These are phyloP conservation scores for Agapostemon virescens DNA, from an alignment of 2,888 invertebrate species.

Conservation along the genomic window DNA sequence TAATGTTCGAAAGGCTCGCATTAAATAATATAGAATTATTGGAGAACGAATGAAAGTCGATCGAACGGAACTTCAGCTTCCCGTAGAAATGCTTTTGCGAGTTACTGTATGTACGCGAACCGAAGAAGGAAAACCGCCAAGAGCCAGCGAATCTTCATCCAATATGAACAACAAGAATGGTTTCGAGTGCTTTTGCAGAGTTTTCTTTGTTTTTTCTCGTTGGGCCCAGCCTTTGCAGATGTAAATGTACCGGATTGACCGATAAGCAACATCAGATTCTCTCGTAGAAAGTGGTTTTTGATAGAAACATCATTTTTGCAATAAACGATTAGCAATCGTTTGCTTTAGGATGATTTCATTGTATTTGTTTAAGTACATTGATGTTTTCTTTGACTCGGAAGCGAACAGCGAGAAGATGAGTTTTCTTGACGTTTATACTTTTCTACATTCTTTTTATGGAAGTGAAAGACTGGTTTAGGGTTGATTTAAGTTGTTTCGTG, in stretches of 20 bases:
- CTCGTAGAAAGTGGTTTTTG: too few species aligned
- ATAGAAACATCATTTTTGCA: not conserved
- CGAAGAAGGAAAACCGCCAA: slow-evolving; percentile 3
- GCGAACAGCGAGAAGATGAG: not conserved
- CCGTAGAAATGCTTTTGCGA: not conserved
- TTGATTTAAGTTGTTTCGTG: not conserved
- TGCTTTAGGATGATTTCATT: not conserved
- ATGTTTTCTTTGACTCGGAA: not conserved
- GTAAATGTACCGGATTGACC: not conserved
- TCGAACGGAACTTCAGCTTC: not conserved
- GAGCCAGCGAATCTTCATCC: slow-evolving; percentile 4
- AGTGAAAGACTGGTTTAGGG: not conserved
- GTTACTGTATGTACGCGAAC: not conserved
- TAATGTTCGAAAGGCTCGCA: not conserved
- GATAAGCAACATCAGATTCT: not conserved
- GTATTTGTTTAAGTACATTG: too few species aligned
- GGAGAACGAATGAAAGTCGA: not conserved
- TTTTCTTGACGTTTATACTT: not conserved
- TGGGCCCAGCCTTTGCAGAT: not conserved
- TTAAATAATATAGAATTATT: not conserved
- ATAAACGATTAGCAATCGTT: not conserved
- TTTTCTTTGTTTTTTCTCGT: not conserved
- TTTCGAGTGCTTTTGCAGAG: not conserved
- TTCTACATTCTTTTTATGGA: not conserved
- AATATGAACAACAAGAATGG: not conserved